Evolutionary conservation across 1,140 invertebrate genomes (phyloP).

Genomic region (Tribolium madens): DNA sequence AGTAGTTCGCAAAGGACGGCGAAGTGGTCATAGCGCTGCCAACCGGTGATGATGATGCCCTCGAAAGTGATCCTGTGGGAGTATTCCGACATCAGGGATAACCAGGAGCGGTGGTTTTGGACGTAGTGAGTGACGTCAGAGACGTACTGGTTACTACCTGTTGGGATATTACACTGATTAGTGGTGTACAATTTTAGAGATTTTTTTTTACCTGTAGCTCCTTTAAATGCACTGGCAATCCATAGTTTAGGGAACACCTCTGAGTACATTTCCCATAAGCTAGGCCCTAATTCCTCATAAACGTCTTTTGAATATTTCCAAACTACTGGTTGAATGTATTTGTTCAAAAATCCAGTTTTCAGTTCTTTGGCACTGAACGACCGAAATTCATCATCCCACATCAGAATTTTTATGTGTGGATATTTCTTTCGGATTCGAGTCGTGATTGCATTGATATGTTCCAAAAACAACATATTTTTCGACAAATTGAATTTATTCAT

Average conservation of each 20-base stretch:
- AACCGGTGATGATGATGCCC: constrained; percentile 81
- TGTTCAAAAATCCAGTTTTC: constrained; percentile 75
- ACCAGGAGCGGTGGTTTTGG: constrained; percentile 58
- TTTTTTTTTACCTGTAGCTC: constrained; percentile 75
- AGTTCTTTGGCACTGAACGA: constrained; percentile 75
- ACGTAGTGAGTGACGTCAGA: constrained; percentile 56
- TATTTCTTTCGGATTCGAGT: constrained; percentile 74
- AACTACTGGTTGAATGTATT: constrained; percentile 86
- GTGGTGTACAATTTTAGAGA: no score
- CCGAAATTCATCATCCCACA: constrained; percentile 96
- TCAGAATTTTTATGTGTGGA: constrained; percentile 71
- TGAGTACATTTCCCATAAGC: constrained; percentile 83
- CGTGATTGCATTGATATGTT: constrained; percentile 76
- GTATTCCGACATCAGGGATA: constrained; percentile 55
- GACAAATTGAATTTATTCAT: constrained; percentile 53
- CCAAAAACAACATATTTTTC: constrained; percentile 69
- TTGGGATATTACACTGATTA: neutral
- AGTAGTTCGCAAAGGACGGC: constrained; percentile 92
- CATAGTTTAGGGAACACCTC: constrained; percentile 88
- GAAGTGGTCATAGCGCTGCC: constrained; percentile 93
- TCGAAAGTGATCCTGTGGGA: constrained; percentile 53
- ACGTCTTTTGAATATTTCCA: constrained; percentile 81
- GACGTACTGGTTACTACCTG: constrained; percentile 56
- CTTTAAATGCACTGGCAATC: constrained; percentile 92
- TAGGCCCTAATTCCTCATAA: constrained; percentile 61